Conservation (phyloP, 2,113 vertebrate genomes). For the Pseudopodoces humilis region DNA sequence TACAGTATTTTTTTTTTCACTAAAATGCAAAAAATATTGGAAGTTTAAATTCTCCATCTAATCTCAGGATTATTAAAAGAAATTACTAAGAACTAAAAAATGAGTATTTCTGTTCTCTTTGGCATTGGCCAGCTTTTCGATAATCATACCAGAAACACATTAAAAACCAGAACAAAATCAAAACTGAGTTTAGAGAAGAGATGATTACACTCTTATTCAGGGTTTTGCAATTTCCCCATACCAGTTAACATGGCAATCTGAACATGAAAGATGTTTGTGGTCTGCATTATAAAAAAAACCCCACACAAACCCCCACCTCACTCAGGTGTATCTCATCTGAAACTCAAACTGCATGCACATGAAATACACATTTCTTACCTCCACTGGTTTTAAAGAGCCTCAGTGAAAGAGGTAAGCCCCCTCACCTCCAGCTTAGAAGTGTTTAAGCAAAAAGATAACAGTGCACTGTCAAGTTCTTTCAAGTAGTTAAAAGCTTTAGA, state of each 20-base stretch:
- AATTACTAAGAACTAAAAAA: background rate
- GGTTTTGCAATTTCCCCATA: background rate
- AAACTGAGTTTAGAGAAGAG: background rate
- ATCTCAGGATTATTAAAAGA: background rate
- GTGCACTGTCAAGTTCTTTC: background rate
- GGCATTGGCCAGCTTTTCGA: background rate
- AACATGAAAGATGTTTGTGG: background rate
- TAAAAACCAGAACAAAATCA: background rate
- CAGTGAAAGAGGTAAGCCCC: background rate
- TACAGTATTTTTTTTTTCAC: background rate
- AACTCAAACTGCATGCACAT: background rate
- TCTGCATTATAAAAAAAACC: background rate
- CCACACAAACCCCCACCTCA: background rate
- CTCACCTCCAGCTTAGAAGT: background rate
- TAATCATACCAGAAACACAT: background rate
- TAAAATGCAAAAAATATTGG: background rate
- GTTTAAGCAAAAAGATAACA: background rate
- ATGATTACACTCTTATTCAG: background rate
- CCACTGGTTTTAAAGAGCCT: background rate
- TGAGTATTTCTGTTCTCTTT: background rate
- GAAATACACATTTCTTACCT: background rate
- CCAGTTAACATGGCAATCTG: background rate
- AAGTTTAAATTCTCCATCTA: background rate
- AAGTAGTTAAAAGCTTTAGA: background rate
- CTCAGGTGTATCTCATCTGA: background rate